These are phyloP conservation scores for Scomber scombrus DNA, from an alignment of 2,113 vertebrate species.

Conservation along the genomic window DNA sequence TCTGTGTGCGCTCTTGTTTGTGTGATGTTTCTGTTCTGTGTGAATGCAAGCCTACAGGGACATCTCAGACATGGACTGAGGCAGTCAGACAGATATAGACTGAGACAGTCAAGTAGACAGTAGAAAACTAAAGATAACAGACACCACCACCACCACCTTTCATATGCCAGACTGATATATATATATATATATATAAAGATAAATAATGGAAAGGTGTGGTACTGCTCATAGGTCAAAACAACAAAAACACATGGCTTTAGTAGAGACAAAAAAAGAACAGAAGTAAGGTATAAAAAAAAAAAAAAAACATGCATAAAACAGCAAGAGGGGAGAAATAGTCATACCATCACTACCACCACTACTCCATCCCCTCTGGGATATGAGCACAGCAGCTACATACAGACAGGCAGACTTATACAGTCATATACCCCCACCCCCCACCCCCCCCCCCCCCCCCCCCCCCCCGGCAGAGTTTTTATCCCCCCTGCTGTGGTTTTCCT, in stretches of 20 bases:
- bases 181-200: background rate
- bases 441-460: conserved; percentile 50
- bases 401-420: conserved; percentile 51
- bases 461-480: conserved; percentile 55
- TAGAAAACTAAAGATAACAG: conserved; percentile 12
- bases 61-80: conserved; percentile 6
- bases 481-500: conserved; percentile 74
- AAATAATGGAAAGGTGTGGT: conserved; percentile 30
- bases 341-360: background rate
- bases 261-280: background rate
- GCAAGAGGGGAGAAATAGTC: conserved; percentile 5
- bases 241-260: conserved; percentile 5
- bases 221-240: background rate
- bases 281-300: background rate
- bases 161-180: conserved; percentile 15
- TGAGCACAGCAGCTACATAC: conserved; percentile 33
- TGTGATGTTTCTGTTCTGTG: conserved; percentile 25
- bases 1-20: background rate
- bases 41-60: conserved; percentile 14
- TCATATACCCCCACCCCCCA: conserved; percentile 11
- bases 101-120: conserved; percentile 26
- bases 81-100: conserved; percentile 12
- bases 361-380: conserved; percentile 15
- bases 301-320: conserved; percentile 1
- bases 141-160: conserved; percentile 5